Evolutionary conservation across 2,888 invertebrate genomes (phyloP), one percentile per base, ranked within the genome.

Genomic region (Drosophila mettleri): DNA sequence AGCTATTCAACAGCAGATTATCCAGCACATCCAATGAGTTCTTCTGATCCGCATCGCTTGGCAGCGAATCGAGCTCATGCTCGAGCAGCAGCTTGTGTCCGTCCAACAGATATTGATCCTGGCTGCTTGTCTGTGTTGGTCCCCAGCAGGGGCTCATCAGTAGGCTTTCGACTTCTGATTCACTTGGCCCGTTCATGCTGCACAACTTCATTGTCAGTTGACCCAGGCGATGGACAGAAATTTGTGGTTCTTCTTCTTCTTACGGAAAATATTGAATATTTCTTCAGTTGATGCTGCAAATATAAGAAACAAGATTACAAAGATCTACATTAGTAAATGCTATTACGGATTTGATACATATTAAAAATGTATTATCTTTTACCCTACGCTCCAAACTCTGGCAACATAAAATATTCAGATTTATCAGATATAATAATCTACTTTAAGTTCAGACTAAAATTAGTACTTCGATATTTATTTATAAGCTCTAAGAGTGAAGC

Each of bases 71-170:
- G 90, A 93, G 93, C 91, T 94, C 94, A 90, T 95, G 94, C 82
- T 92, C 94, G 57, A 94, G 89, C 61, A 94, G 91, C 71, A 94
- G 84, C 86, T 94, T 94, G 89, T 93, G 93, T 27, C 93, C 93
- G 75, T 94, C 94, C 71, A 94, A 93, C 85, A 93, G 93, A 77
- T 92, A 93, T 77, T 93, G 93, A 83, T 92, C 93, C 78, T 93
- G 93, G 69, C 91, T 89, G 88, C 92, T 91, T 86, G 93, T 89
- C 90, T 92, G 89, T 88, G 92, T 78, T 87, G 94, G 93, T 81
- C 91, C 94, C 96, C 96, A 96, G 93, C 95, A 95, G 75, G 94
- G 93, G 89, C 95, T 94, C 92, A 95, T 95, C 91, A 96, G 94
- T 82, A 96, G 93, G 90, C 95, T 95, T 93, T 96, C 96, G 89